Base-by-base conservation (phyloP, 2,888 invertebrate genomes). In the Sphaerophoria rueppellii region DNA sequence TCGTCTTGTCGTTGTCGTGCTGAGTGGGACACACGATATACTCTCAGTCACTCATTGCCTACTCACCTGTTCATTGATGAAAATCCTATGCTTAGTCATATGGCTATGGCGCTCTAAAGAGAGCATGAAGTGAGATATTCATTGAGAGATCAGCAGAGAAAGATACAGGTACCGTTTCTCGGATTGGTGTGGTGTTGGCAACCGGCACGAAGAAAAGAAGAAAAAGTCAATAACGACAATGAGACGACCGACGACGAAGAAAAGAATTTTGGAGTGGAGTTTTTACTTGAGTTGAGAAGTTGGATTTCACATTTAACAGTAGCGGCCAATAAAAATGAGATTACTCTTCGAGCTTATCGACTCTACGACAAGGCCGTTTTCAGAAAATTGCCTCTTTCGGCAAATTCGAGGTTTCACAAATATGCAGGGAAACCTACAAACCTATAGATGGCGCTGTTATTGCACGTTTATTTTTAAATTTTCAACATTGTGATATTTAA, bases 21-120 rank as follows among this genome's bases (percentile, higher is more conserved):
- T 52, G 83, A 61, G 83, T 80, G 48, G 24, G 11, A 43, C 11
- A 43, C 43, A 43, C 43, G 43, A 43, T 43, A 43, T 9, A 11
- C 57, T 35, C 63, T 34, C n/a, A 35, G n/a, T 46, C n/a, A 37
- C 43, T 6, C 67, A 16, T 4, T 24, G 12, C 16, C 11, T 46
- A 63, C 65, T 80, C 81, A 81, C 81, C 81, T 81, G 85, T 85
- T 85, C 85, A 85, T 85, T 85, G 81, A 85, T 85, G 76, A 85
- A 81, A 85, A 81, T 76, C 73, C 24, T 24, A 24, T 24, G 24
- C 1, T 24, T 24, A 24, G 12, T 43, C 40, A 57, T 40, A 43
- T 48, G 16, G 50, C 70, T 57, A 65, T 85, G 80, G 85, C 76
- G 81, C 85, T 85, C 81, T 69, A 55, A 61, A 70, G 76, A 54